Percentiles rank a stretch among this genome's conserved stretches.
Evolutionary conservation across 2,888 invertebrate genomes (phyloP).

Genomic region (Lasioglossum calceatum): DNA sequence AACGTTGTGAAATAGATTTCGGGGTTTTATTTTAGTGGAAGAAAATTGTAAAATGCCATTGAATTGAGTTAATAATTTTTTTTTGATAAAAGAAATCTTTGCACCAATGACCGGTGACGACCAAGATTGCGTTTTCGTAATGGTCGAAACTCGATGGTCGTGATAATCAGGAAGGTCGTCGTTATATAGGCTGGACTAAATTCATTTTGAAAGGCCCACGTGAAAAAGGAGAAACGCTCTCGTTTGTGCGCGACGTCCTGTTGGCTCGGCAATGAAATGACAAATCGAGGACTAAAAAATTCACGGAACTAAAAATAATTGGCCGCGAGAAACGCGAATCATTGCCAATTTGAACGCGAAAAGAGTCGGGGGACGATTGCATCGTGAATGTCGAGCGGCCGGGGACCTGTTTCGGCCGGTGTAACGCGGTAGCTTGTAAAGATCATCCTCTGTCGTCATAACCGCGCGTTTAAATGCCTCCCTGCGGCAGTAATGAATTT

Average conservation of each 20-base stretch:
- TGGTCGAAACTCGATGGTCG: neutral
- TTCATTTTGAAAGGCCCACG: neutral
- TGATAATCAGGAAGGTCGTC: neutral
- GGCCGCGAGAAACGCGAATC: conserved; percentile 13
- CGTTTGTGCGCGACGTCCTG: neutral
- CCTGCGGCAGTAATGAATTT: conserved; percentile 74
- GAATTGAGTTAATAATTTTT: neutral
- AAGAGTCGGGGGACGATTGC: neutral
- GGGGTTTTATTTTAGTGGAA: neutral
- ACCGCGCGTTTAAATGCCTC: conserved; percentile 62
- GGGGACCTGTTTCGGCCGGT: conserved; percentile 3
- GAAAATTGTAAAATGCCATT: neutral
- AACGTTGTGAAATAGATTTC: neutral
- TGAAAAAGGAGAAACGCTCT: neutral
- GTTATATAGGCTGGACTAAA: neutral
- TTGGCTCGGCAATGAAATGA: neutral
- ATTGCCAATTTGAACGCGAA: neutral
- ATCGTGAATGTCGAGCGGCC: neutral
- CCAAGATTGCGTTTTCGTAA: neutral
- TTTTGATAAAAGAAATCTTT: neutral
- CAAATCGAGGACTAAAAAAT: neutral
- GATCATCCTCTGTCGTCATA: conserved; percentile 58
- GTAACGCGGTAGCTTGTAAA: conserved; percentile 55
- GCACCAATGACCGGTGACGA: too few species aligned
- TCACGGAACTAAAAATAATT: conserved; percentile 3